Evolutionary conservation across 2,888 invertebrate species (phyloP).

Genomic region (Nycteola revayana): DNA sequence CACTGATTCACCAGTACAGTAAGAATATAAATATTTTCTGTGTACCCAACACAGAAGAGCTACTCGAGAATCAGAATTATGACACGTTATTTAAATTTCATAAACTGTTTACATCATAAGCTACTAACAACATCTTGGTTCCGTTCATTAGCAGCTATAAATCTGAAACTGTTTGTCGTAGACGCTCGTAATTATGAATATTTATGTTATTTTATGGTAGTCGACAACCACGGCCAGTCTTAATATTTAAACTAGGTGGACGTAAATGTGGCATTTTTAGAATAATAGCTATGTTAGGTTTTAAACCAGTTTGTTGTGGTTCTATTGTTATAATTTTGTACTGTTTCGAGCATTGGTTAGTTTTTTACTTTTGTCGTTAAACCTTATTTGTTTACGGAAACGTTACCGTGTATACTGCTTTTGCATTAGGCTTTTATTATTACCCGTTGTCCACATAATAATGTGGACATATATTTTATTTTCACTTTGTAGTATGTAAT

Average conservation of each 20-base stretch:
- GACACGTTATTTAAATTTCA: conserved; percentile 1
- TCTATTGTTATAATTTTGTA: no score
- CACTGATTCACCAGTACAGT: no score
- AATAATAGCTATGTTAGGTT: neutral
- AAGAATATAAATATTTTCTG: no score
- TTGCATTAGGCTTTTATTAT: no score
- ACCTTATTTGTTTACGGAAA: no score
- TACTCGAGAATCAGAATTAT: no score
- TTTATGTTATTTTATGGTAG: conserved; percentile 65
- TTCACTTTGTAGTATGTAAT: conserved; percentile 13
- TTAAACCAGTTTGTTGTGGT: conserved; percentile 3
- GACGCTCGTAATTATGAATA: conserved; percentile 65
- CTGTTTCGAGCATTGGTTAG: no score
- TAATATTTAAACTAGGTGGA: conserved; percentile 47
- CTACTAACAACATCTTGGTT: conserved; percentile 32
- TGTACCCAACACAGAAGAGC: no score
- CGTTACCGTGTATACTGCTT: no score
- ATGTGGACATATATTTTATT: no score
- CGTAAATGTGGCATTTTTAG: conserved; percentile 38
- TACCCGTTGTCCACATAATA: no score
- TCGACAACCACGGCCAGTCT: conserved; percentile 53
- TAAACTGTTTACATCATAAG: conserved; percentile 28
- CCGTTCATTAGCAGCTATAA: conserved; percentile 58
- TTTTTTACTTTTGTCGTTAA: no score
- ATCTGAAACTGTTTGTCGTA: conserved; percentile 64